These are phyloP conservation scores for Drosophila nr. medialis DNA, from an alignment of 2,888 invertebrate species.

Conservation along the genomic window DNA sequence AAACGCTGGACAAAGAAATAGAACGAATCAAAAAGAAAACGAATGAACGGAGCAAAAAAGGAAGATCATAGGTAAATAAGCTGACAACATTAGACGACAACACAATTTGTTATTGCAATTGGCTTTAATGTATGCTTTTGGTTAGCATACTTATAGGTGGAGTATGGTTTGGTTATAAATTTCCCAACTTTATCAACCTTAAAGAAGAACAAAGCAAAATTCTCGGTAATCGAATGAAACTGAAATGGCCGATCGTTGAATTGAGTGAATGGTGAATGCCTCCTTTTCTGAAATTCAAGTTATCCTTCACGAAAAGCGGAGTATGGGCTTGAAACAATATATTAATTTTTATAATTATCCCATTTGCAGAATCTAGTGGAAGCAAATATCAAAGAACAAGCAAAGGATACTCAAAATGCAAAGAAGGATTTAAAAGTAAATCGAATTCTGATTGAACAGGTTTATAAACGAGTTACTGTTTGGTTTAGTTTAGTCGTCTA, in stretches of 20 bases:
- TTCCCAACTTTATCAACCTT: not conserved
- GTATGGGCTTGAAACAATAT: not conserved
- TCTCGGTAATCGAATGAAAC: not conserved
- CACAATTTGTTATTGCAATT: not conserved
- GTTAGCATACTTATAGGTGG: not conserved
- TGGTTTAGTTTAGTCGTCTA: not conserved
- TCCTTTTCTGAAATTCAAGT: not conserved
- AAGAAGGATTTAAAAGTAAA: not conserved
- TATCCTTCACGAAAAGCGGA: not conserved
- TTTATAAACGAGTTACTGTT: not conserved
- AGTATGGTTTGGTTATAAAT: not conserved
- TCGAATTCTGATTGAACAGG: not conserved
- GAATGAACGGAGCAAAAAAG: slow-evolving; percentile 3
- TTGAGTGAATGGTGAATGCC: not conserved
- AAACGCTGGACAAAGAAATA: slow-evolving; percentile 36
- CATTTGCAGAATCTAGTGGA: not conserved
- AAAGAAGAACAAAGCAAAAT: not conserved
- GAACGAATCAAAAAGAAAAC: slow-evolving; percentile 36
- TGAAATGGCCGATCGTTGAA: not conserved
- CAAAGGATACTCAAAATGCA: not conserved
- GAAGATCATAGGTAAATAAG: not conserved
- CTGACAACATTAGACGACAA: not conserved
- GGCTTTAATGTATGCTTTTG: not conserved
- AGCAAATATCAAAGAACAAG: not conserved
- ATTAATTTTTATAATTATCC: not conserved